Evolutionary conservation across 2,888 invertebrate species (phyloP).

Genomic region (Lochmaea capreae): DNA sequence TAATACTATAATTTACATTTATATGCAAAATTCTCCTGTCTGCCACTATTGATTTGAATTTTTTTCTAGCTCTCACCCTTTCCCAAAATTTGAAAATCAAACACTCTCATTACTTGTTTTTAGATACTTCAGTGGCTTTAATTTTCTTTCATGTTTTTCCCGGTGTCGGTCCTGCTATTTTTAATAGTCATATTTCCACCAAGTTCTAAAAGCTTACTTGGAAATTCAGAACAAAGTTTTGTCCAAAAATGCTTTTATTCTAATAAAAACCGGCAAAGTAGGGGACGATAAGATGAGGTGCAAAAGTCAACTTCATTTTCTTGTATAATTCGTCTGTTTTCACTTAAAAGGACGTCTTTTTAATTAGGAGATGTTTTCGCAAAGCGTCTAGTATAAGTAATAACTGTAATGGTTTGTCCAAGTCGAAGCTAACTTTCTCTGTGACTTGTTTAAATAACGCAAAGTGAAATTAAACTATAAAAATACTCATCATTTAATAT

Average conservation of each 20-base stretch:
- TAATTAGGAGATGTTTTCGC: slow-evolving; percentile 2
- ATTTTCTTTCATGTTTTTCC: too few relatives aligned
- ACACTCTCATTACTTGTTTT: too few relatives aligned
- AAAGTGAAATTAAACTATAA: too few relatives aligned
- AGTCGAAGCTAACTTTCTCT: background rate
- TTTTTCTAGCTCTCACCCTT: too few relatives aligned
- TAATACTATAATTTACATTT: too few relatives aligned
- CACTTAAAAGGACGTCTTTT: slow-evolving; percentile 8
- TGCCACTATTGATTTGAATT: too few relatives aligned
- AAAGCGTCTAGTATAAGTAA: slow-evolving; percentile 1
- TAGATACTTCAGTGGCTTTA: too few relatives aligned
- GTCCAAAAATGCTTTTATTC: slow-evolving; percentile 31
- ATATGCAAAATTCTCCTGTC: too few relatives aligned
- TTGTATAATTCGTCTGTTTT: slow-evolving; percentile 3
- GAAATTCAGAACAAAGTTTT: slow-evolving; percentile 26
- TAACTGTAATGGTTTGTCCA: slow-evolving; percentile 10
- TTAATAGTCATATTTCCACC: slow-evolving; percentile 35
- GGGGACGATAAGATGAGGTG: slow-evolving; percentile 13
- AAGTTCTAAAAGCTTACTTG: slow-evolving; percentile 36
- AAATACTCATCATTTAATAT: too few relatives aligned
- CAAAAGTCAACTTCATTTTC: slow-evolving; percentile 13
- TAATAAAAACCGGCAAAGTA: slow-evolving; percentile 29
- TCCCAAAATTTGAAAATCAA: too few relatives aligned
- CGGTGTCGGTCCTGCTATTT: slow-evolving; percentile 17
- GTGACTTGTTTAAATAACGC: too few relatives aligned